phyloP scores from a whole-genome alignment of 2,113 vertebrate species.

The Phalacrocorax brasilianus region DNA sequence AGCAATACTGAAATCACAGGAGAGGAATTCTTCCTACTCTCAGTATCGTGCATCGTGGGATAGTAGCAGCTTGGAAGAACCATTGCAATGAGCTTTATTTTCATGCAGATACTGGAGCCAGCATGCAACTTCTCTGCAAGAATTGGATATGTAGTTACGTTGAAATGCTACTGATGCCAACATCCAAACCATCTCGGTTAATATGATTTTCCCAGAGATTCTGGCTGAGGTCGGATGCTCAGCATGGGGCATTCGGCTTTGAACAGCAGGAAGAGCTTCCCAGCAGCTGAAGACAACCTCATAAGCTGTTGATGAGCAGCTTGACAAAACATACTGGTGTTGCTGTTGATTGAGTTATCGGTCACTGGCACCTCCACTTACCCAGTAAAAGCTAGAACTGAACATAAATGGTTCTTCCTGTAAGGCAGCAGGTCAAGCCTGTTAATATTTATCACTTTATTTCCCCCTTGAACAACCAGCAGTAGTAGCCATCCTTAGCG shows the following conservation, averaged over 20 bases:
- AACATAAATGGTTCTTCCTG: neutral
- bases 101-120: neutral
- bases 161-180: neutral
- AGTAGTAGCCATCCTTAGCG: neutral
- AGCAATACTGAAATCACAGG: neutral
- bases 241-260: neutral
- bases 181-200: neutral
- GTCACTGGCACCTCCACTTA: neutral
- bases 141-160: neutral
- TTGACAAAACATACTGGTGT: neutral
- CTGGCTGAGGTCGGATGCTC: neutral
- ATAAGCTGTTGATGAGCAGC: neutral
- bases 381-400: neutral
- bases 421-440: neutral
- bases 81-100: neutral
- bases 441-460: neutral
- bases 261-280: neutral
- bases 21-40: neutral
- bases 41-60: neutral
- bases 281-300: neutral
- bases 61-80: neutral
- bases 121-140: neutral
- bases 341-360: neutral
- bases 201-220: neutral
- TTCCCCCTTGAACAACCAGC: neutral